Conservation (phyloP, 1,140 invertebrate species). For the Diuraphis noxia region DNA sequence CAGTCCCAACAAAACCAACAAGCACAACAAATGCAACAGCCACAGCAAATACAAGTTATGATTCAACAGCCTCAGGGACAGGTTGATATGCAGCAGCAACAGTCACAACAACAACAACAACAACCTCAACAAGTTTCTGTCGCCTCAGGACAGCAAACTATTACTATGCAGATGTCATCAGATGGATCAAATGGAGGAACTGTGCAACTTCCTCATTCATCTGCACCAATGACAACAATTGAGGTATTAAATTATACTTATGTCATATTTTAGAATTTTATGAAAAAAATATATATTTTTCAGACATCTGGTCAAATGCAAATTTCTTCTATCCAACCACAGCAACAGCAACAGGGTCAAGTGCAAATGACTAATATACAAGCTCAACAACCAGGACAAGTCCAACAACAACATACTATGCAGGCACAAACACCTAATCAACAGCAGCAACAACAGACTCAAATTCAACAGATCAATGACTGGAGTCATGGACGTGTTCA, state of each 20-base stretch:
- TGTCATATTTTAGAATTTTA: slow-evolving; percentile 55
- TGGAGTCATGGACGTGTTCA: slow-evolving; percentile 54
- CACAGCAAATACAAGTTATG: slow-evolving; percentile 60
- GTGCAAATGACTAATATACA: slow-evolving; percentile 60
- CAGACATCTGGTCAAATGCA: slow-evolving; percentile 49
- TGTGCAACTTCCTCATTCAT: slow-evolving; percentile 60
- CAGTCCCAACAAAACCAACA: slow-evolving; percentile 62
- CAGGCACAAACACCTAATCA: slow-evolving; percentile 54
- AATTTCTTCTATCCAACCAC: slow-evolving; percentile 38
- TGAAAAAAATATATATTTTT: background rate
- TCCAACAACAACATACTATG: slow-evolving; percentile 61
- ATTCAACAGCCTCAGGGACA: slow-evolving; percentile 57
- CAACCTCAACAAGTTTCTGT: slow-evolving; percentile 60
- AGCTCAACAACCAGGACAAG: slow-evolving; percentile 61
- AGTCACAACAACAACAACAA: slow-evolving; percentile 59
- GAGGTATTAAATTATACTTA: slow-evolving; percentile 11
- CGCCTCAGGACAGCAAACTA: slow-evolving; percentile 48
- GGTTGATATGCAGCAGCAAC: slow-evolving; percentile 48
- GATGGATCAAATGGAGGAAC: slow-evolving; percentile 65
- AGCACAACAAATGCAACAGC: slow-evolving; percentile 61
- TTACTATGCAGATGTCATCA: slow-evolving; percentile 58
- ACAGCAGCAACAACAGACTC: slow-evolving; percentile 24
- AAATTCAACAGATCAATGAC: slow-evolving; percentile 55
- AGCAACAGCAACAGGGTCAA: slow-evolving; percentile 55
- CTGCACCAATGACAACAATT: slow-evolving; percentile 60